Conservation (phyloP, 2,888 invertebrate species). For the Pristionchus japonicus region DNA sequence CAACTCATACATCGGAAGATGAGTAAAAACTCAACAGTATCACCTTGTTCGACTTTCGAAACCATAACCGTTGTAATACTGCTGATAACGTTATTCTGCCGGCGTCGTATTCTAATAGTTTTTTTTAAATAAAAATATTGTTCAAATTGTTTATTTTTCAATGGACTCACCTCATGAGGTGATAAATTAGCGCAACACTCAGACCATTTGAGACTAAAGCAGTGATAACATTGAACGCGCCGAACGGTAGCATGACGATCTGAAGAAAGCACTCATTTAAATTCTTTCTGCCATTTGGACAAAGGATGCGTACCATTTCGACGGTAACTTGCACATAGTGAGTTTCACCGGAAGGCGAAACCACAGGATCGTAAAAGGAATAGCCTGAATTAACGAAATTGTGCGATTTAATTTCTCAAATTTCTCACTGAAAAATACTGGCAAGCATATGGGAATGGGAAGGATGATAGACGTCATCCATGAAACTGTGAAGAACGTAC, state of each 20-base stretch:
- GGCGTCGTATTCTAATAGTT: neutral
- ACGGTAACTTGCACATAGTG: neutral
- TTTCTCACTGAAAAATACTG: neutral
- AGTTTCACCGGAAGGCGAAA: neutral
- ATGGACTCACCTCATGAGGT: neutral
- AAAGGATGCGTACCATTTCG: neutral
- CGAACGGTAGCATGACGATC: neutral
- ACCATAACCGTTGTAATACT: neutral
- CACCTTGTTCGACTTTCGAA: neutral
- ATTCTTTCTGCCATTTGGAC: neutral
- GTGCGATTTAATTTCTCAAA: neutral
- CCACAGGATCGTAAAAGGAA: neutral
- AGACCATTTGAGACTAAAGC: neutral
- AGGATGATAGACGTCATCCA: neutral
- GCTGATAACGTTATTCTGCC: neutral
- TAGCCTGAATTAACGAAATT: neutral
- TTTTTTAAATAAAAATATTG: neutral
- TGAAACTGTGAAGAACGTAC: neutral
- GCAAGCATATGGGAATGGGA: neutral
- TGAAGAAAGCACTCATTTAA: neutral
- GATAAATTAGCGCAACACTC: neutral
- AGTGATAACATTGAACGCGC: neutral
- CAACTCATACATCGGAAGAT: too few species aligned
- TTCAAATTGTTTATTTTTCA: too few species aligned
- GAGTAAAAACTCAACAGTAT: too few species aligned